phyloP scores from a whole-genome alignment of 2,113 vertebrate species.

The Boulengeromyrus knoepffleri region DNA sequence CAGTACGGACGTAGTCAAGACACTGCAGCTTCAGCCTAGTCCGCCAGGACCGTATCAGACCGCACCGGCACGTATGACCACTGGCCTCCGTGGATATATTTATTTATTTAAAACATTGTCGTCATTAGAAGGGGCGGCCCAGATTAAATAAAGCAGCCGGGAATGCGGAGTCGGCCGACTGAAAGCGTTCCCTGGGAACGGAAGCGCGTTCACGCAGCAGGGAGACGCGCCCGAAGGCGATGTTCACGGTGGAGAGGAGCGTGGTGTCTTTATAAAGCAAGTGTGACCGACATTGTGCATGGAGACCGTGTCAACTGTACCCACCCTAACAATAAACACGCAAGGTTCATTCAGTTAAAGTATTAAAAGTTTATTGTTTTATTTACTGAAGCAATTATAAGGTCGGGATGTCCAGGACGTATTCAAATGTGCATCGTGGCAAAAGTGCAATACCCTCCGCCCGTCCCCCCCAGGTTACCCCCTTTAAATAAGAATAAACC shows the following conservation, averaged over 20 bases:
- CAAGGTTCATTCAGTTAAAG: constrained; percentile 36
- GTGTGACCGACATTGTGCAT: background rate
- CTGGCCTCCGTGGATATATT: background rate
- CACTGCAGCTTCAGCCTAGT: constrained; percentile 19
- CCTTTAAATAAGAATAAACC: constrained; percentile 61
- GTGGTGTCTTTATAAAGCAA: background rate
- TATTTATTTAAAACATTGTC: background rate
- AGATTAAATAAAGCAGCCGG: constrained; percentile 33
- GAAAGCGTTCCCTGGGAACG: constrained; percentile 27
- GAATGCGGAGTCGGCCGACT: constrained; percentile 40
- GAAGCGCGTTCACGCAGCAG: background rate
- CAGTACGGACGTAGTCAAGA: constrained; percentile 39
- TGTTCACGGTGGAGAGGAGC: background rate
- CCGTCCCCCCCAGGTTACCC: constrained; percentile 54
- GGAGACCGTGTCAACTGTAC: background rate
- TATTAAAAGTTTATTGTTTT: constrained; percentile 52
- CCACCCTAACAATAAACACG: background rate
- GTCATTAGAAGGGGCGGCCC: constrained; percentile 41
- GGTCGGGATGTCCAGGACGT: constrained; percentile 50
- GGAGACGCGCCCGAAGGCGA: background rate
- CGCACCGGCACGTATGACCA: background rate
- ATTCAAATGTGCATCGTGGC: constrained; percentile 55
- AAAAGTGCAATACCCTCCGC: constrained; percentile 66
- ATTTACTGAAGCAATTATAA: constrained; percentile 61
- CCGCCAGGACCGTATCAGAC: background rate